phyloP scores from a whole-genome alignment of 2,113 vertebrate genomes.

The Menura novaehollandiae region DNA sequence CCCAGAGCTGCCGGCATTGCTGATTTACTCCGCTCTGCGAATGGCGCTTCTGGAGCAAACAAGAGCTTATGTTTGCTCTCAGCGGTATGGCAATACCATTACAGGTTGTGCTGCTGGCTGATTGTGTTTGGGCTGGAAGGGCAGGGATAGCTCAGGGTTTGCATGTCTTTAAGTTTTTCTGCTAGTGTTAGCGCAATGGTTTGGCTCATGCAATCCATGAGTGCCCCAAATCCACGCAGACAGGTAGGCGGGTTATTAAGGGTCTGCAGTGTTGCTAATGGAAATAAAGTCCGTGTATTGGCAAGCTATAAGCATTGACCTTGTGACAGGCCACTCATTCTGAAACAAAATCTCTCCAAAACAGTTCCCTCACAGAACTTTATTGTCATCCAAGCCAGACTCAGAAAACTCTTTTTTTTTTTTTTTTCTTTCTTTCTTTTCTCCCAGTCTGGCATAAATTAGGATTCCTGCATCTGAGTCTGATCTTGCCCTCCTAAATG shows the following conservation, averaged over 20 bases:
- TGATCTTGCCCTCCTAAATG: background rate
- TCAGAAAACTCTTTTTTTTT: background rate
- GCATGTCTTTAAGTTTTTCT: background rate
- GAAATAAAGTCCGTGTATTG: constrained; percentile 5
- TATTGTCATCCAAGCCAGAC: constrained; percentile 4
- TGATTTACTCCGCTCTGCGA: background rate
- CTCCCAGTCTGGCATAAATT: background rate
- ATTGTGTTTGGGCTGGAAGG: background rate
- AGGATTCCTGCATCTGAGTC: background rate
- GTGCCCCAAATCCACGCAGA: background rate
- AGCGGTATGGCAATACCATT: background rate
- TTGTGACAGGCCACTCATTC: constrained; percentile 3
- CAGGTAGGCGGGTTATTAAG: background rate
- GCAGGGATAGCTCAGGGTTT: background rate
- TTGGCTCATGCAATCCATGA: background rate
- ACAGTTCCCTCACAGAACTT: background rate
- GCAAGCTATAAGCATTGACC: background rate
- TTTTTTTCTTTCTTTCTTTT: background rate
- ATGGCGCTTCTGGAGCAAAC: background rate
- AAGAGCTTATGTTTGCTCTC: background rate
- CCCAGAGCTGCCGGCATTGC: background rate
- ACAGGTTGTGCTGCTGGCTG: background rate
- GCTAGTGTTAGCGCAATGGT: background rate
- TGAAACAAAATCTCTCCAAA: constrained; percentile 41
- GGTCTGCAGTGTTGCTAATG: background rate